Conservation (phyloP, 2,797 vertebrate species). For the Cossypha niveicapilla region DNA sequence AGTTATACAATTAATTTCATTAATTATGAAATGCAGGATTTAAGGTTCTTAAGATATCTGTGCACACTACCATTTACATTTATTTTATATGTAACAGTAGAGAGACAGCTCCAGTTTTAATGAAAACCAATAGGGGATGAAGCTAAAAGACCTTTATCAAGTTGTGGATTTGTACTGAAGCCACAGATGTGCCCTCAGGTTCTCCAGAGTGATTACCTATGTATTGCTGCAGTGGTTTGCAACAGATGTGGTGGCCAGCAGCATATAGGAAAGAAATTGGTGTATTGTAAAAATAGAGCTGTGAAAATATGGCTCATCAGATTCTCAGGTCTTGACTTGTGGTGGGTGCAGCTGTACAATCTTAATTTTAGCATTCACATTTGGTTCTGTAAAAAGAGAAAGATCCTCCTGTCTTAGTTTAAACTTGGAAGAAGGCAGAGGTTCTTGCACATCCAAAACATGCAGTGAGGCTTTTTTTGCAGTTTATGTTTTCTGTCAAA, state of each 20-base stretch:
- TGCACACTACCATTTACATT: neutral
- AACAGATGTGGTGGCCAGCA: neutral
- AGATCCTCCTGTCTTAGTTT: neutral
- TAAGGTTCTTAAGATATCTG: neutral
- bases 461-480: neutral
- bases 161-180: neutral
- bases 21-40: neutral
- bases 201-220: neutral
- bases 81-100: neutral
- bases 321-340: neutral
- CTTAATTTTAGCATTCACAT: neutral
- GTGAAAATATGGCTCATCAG: neutral
- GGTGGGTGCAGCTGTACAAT: neutral
- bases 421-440: neutral
- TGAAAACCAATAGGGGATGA: neutral
- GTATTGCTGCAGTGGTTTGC: neutral
- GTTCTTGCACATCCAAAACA: neutral
- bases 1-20: neutral
- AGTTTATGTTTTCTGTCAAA: neutral
- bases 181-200: neutral
- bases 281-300: neutral
- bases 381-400: neutral
- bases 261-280: rapidly evolving
- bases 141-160: neutral
- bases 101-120: neutral